Evolutionary conservation across 2,888 invertebrate genomes (phyloP).

Genomic region (Eucriotettix oculatus): DNA sequence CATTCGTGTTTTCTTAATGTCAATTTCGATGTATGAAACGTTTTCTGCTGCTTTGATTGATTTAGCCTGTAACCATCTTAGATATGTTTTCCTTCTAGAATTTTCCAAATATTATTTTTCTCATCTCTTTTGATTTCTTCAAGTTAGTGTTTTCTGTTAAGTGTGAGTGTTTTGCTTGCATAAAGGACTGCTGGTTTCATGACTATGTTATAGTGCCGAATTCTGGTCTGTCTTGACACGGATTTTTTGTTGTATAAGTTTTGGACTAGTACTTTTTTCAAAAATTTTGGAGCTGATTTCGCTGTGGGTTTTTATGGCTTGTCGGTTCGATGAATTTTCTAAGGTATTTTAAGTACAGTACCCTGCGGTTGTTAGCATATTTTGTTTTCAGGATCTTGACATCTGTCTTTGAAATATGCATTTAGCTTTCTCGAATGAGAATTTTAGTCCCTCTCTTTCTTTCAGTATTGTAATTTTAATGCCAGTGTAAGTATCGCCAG

Average conservation of each 20-base stretch:
- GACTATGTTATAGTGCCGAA: not conserved
- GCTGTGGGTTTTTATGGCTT: not conserved
- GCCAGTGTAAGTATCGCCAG: too few relatives aligned
- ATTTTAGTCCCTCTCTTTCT: too few relatives aligned
- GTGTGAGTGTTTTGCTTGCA: not conserved
- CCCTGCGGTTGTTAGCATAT: too few relatives aligned
- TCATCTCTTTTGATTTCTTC: not conserved
- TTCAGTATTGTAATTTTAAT: too few relatives aligned
- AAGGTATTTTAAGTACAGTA: too few relatives aligned
- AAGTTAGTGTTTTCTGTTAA: not conserved
- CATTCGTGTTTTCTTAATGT: not conserved
- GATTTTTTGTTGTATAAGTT: not conserved
- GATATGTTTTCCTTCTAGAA: not conserved
- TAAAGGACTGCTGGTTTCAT: not conserved
- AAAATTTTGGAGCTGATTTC: not conserved
- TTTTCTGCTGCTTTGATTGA: not conserved
- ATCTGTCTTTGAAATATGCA: too few relatives aligned
- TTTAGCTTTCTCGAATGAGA: too few relatives aligned
- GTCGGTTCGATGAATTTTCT: too few relatives aligned
- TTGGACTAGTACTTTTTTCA: not conserved
- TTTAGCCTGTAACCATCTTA: not conserved
- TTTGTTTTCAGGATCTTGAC: too few relatives aligned
- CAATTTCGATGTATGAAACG: not conserved
- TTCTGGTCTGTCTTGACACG: not conserved
- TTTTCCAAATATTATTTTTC: not conserved